Evolutionary conservation across 2,113 vertebrate species (phyloP).

Genomic region (Melanocharis versteri): DNA sequence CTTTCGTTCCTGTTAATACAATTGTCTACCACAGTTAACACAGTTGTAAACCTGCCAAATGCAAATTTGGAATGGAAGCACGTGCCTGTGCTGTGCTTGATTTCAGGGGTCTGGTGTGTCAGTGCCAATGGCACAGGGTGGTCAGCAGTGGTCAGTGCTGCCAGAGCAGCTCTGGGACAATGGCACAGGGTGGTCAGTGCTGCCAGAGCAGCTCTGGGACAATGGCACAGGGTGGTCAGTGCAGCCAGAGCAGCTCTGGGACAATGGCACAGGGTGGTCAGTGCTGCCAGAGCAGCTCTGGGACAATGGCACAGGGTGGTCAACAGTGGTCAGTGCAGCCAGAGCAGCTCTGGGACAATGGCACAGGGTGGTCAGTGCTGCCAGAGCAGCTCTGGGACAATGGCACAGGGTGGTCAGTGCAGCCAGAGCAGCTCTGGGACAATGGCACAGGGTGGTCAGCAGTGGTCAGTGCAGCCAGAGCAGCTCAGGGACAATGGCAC

Average conservation of each 20-base stretch:
- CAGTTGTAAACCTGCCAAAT: not conserved
- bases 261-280: fast-evolving
- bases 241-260: not conserved
- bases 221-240: not conserved
- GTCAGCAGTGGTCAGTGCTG: not conserved
- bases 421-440: not conserved
- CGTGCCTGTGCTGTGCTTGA: not conserved
- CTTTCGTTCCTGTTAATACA: not conserved
- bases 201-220: not conserved
- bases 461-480: no score
- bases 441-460: not conserved
- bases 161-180: not conserved
- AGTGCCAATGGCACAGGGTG: not conserved
- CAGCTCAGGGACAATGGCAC: not conserved
- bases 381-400: no score
- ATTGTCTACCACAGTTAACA: not conserved
- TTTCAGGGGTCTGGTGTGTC: not conserved
- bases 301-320: not conserved
- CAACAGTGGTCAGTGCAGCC: not conserved
- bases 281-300: not conserved
- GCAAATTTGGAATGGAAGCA: not conserved
- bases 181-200: not conserved
- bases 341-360: not conserved
- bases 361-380: not conserved
- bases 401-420: not conserved